A percentile compares a stretch with the other conserved stretches of the same genome.
Evolutionary conservation across 2,797 vertebrate species (phyloP).

Genomic region (Pseudotriccus pelzelni): DNA sequence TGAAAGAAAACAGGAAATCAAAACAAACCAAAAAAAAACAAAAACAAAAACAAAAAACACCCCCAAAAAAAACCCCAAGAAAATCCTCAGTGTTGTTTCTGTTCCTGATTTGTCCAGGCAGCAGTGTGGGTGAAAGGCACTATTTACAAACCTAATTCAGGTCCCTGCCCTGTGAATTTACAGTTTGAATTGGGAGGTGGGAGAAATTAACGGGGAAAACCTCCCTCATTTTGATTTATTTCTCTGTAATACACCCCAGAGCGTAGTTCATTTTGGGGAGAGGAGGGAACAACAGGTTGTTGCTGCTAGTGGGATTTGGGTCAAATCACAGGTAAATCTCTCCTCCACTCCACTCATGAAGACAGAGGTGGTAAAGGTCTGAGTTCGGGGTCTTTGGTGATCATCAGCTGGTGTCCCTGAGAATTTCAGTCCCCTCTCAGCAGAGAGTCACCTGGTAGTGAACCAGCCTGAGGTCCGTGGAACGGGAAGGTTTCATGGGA

Average conservation of each 20-base stretch:
- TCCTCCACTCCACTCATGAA: not conserved
- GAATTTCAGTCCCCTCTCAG: not conserved
- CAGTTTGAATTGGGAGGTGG: not conserved
- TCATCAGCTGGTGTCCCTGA: not conserved
- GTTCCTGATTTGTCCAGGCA: not conserved
- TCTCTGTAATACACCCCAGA: not conserved
- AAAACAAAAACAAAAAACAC: too few species aligned
- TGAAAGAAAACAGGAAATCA: not conserved
- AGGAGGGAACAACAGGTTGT: slow-evolving; percentile 13
- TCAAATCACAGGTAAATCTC: slow-evolving; percentile 10
- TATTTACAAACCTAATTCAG: not conserved
- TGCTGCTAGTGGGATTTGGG: slow-evolving; percentile 64
- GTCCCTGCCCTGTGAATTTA: not conserved
- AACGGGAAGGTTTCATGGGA: not conserved
- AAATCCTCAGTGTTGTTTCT: not conserved
- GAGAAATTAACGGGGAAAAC: not conserved
- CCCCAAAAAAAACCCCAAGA: not conserved
- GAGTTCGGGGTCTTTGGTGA: not conserved
- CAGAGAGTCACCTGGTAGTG: not conserved
- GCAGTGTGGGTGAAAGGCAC: not conserved
- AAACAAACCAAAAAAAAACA: not conserved
- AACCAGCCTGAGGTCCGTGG: not conserved
- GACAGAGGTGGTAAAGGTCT: not conserved
- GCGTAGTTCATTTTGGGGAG: not conserved
- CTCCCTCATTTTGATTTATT: not conserved